Conservation (phyloP, 2,113 vertebrate genomes). For the Myanophis thanlyinensis region DNA sequence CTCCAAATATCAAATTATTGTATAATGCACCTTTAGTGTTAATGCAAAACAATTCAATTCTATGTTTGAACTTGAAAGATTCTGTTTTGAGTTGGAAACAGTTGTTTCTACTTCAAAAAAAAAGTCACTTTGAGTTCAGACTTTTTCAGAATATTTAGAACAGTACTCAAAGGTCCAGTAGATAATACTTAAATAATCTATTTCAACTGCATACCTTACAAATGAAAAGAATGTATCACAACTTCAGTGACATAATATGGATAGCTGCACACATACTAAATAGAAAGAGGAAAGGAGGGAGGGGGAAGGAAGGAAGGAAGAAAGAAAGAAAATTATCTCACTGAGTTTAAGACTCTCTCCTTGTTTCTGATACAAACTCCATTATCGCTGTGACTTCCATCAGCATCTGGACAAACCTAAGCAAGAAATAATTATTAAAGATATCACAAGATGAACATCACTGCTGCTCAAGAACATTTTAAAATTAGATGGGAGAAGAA, state of each 20-base stretch:
- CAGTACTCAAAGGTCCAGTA: neutral
- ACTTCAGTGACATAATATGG: neutral
- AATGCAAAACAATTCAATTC: neutral
- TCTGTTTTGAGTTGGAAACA: neutral
- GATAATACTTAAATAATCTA: neutral
- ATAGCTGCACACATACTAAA: neutral
- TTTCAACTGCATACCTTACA: neutral
- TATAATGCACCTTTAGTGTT: neutral
- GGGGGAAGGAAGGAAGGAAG: neutral
- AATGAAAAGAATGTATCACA: neutral
- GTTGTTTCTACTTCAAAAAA: neutral
- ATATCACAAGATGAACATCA: neutral
- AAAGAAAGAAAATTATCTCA: constrained; percentile 51
- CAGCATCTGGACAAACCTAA: constrained; percentile 76
- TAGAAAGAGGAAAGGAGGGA: neutral
- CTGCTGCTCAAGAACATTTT: neutral
- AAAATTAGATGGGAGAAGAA: rapidly evolving
- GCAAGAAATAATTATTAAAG: neutral
- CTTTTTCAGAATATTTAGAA: neutral
- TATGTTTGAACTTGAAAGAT: neutral
- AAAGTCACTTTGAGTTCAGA: neutral
- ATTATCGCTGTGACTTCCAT: constrained; percentile 50
- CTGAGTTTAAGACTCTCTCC: constrained; percentile 61
- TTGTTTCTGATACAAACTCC: constrained; percentile 77
- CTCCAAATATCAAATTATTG: neutral